Base-by-base conservation (phyloP, 2,113 vertebrate species). In the Plestiodon gilberti region DNA sequence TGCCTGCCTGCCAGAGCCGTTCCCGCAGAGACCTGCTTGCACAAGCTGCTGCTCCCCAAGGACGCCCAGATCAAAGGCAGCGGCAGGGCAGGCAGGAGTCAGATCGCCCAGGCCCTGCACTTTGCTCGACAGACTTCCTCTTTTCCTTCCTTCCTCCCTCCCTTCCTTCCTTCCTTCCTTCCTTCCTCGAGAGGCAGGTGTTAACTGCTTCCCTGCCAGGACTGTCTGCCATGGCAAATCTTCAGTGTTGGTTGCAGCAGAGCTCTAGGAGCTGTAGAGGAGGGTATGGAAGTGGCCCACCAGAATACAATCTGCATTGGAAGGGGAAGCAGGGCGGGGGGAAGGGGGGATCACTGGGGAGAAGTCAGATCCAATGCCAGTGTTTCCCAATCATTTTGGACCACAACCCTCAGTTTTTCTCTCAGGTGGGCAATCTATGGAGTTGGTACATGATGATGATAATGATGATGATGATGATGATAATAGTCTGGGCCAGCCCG, bases 51-150 rank as follows among this genome's bases (percentile, higher is more conserved):
- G 93, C 89, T 81, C 89, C 57, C 55, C 65, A 0, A 69, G 90
- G 93, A 92, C 67, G 67, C 70, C 25, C 67, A 8, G 90, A 96
- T 95, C 95, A 96, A 95, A 96, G 94, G 95, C 75, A 2, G 89
- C 79, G 57, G 22, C 17, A 59, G 18, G 57, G 22, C 17, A 59
- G 18, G 40, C 67, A 6, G 87, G 94, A 96, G 94, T 93, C 91
- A 65, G 28, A 78, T 1, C 3, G 0, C 88, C 88, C 91, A 87
- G 89, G 93, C 93, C 91, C 94, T 52, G 75, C 43, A 55, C 35
- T 90, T 88, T 80, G 89, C 87, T 91, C 91, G n/a, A 3, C 7
- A 84, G 52, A 83, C 76, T 74, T 88, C 87, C 87, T 70, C 55
- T 77, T 35, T 59, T 69, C 79, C 71, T 86, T 81, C 79, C 86